phyloP scores from a whole-genome alignment of 2,797 vertebrate species.

The Bufotes viridis region DNA sequence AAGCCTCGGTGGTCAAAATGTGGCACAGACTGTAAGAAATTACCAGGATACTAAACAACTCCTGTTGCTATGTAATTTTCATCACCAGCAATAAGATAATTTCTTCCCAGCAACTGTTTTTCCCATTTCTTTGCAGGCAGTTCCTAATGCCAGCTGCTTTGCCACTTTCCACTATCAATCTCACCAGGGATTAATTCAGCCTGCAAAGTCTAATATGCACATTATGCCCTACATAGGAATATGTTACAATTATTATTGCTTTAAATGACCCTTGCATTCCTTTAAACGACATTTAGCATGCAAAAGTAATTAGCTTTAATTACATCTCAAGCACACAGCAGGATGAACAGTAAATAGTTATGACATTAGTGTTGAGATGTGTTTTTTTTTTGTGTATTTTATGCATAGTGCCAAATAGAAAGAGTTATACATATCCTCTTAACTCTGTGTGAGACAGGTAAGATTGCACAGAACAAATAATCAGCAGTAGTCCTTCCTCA shows the following conservation, averaged over 20 bases:
- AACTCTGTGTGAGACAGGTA: background rate
- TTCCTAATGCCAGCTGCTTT: slow-evolving; percentile 18
- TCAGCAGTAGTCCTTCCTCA: background rate
- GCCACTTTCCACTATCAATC: slow-evolving; percentile 50
- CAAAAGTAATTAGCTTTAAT: slow-evolving; percentile 60
- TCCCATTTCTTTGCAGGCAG: background rate
- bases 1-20: background rate
- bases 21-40: background rate
- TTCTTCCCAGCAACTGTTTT: slow-evolving; percentile 27
- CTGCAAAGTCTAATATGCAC: slow-evolving; percentile 46
- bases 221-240: slow-evolving; percentile 53
- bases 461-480: background rate
- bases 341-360: slow-evolving; percentile 60
- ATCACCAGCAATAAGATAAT: slow-evolving; percentile 26
- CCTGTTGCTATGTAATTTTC: slow-evolving; percentile 8
- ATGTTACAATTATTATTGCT: slow-evolving; percentile 57
- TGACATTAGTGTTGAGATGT: slow-evolving; percentile 56
- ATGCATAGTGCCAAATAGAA: slow-evolving; percentile 23
- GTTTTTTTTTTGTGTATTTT: slow-evolving; percentile 42
- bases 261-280: slow-evolving; percentile 59
- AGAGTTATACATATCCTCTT: slow-evolving; percentile 21
- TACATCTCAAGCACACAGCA: slow-evolving; percentile 58
- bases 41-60: background rate
- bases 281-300: slow-evolving; percentile 57
- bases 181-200: slow-evolving; percentile 49